These are phyloP conservation scores for Seira musarum DNA, from an alignment of 2,888 invertebrate genomes.

Conservation along the genomic window DNA sequence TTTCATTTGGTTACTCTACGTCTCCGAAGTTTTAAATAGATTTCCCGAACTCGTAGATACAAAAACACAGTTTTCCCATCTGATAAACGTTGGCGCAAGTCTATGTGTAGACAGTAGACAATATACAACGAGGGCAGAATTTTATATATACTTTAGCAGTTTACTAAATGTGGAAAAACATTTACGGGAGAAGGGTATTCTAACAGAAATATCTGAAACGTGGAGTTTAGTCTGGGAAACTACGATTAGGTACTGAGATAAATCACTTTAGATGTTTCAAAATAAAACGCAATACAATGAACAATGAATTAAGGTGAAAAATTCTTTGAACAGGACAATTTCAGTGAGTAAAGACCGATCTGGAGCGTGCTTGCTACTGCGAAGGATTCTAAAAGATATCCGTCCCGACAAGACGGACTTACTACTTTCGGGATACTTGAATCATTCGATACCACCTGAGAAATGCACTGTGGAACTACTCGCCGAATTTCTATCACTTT, in stretches of 20 bases:
- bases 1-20: constrained; percentile 62
- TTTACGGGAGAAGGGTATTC: constrained; percentile 31
- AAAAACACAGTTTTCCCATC: constrained; percentile 27
- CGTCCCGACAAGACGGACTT: constrained; percentile 58
- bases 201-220: constrained; percentile 39
- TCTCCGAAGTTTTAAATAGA: constrained; percentile 57
- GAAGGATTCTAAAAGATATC: constrained; percentile 57
- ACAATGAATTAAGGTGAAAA: no score
- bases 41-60: constrained; percentile 59
- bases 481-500: constrained; percentile 55
- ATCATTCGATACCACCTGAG: constrained; percentile 49
- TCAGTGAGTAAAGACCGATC: constrained; percentile 50
- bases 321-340: no score
- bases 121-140: constrained; percentile 50
- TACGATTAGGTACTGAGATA: constrained; percentile 57
- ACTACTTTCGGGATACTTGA: constrained; percentile 50
- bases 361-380: constrained; percentile 55
- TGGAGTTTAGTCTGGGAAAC: constrained; percentile 67
- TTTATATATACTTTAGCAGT: constrained; percentile 57
- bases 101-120: constrained; percentile 37
- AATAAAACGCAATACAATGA: no score
- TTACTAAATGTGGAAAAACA: constrained; percentile 63
- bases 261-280: no score
- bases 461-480: constrained; percentile 57
- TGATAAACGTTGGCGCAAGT: constrained; percentile 50